Evolutionary conservation across 2,113 vertebrate genomes (phyloP), one percentile per base, ranked within the genome.

Genomic region (Mesitornis unicolor): DNA sequence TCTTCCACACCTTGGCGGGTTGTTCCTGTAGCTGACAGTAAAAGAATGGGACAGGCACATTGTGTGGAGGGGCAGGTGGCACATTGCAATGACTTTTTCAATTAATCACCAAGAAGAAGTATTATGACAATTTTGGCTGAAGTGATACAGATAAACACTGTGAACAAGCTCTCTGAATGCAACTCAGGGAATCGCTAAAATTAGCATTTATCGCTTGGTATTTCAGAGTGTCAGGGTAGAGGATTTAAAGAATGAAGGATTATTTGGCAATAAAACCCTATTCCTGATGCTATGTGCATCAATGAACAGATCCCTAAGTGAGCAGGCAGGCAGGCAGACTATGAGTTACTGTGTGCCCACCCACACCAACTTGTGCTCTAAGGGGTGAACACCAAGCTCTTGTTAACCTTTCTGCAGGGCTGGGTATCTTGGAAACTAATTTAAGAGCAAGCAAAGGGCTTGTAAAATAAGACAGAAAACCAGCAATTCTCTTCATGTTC

Each of bases 241-340:
- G 87, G 83, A 12, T 96, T 96, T 96, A 64, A 95, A 56, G 96
- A 97, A 92, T 60, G 89, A 93, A 91, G 88, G 51, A 65, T 78
- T 90, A 81, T 95, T 93, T 96, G 92, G 92, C 93, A 91, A 47
- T 54, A 75, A 92, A 91, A 54, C 40, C 26, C 28, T 18, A 8
- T 85, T 88, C n/a, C 65, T 69, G n/a, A 33, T 69, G 56, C 60
- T 61, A 2, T 38, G 63, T 1, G 3, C 25, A 13, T 87, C 75
- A 74, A 77, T 3, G 17, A 79, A 40, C 80, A 61, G 96, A 74
- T 81, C 86, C 81, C 85, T 59, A 93, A 95, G 81, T 67, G 84
- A 97, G 70, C 65, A 81, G 81, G 33, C 78, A 93, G 68, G 36
- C 83, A 79, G 92, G 75, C 68, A 77, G 67, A 38, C 35, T 67